Evolutionary conservation across 2,797 vertebrate genomes (phyloP), one percentile per base, ranked within the genome.

Genomic region (Danio aesculapii): DNA sequence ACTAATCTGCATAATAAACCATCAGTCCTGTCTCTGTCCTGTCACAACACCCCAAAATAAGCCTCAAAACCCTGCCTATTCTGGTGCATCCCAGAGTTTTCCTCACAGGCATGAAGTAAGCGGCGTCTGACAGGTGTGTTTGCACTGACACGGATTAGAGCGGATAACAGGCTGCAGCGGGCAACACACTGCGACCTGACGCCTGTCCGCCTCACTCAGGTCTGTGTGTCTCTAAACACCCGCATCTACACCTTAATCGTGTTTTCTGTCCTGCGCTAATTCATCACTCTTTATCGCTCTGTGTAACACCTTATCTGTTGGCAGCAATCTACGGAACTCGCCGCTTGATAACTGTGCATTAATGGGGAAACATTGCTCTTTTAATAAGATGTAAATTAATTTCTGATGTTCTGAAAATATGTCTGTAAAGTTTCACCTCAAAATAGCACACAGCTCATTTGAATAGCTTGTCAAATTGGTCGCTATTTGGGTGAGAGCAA

Each of bases 91-190:
- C 30, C 39, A 7, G 17, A 44, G 30, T 41, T 69, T 19, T 52
- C 17, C 75, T 50, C 72, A 49, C 74, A 16, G 72, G 69, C 12
- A 16, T n/a, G 13, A 46, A 75, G 53, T 55, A 75, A 68, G 62
- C 3, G 2, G 21, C 8, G 62, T 2, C 62, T 75, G 72, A 68
- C 72, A 81, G 79, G 72, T 61, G 64, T 72, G 70, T 70, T 76
- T 77, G 52, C 79, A 81, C 66, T 81, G 80, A 85, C 82, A 84
- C 41, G 77, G 85, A 87, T 86, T 87, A 87, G 75, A 84, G 79
- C 68, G 83, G 81, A 84, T 86, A 87, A 88, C 83, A 83, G 80
- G 72, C 83, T 86, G 77, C 80, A 53, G 80, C 69, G 64, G 59
- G 72, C 71, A 44, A 79, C 14, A 47, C 72, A 75, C 79, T 80